These are phyloP conservation scores for Pica pica DNA, from an alignment of 2,113 vertebrate species.

Conservation along the genomic window DNA sequence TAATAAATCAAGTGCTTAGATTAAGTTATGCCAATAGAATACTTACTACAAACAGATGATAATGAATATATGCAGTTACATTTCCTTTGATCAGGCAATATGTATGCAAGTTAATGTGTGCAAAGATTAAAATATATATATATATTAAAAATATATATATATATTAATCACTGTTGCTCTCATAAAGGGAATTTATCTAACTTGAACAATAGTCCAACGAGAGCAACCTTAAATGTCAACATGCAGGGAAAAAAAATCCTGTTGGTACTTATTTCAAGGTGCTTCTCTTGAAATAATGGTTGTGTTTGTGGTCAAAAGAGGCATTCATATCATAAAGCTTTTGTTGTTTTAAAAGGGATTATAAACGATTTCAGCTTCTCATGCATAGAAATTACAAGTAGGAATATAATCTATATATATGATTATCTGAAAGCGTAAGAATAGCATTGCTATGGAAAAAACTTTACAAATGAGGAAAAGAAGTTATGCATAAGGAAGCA, in stretches of 20 bases:
- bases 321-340: not conserved
- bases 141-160: not conserved
- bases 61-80: not conserved
- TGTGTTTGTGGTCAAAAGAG: not conserved
- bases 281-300: not conserved
- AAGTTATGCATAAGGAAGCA: not conserved
- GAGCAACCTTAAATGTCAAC: not conserved
- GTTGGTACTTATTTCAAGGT: not conserved
- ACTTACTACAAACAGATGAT: not conserved
- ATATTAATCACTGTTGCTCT: not conserved
- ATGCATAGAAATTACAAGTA: not conserved
- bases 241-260: not conserved
- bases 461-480: not conserved
- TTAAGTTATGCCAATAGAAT: not conserved
- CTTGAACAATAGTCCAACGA: not conserved
- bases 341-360: not conserved
- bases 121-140: not conserved
- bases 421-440: not conserved
- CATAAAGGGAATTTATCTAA: not conserved
- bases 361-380: not conserved
- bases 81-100: not conserved
- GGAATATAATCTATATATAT: not conserved
- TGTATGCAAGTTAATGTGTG: not conserved
- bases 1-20: not conserved
- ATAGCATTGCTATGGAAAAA: not conserved